Evolutionary conservation across 2,797 vertebrate species (phyloP).

Genomic region (Smutsia gigantea): DNA sequence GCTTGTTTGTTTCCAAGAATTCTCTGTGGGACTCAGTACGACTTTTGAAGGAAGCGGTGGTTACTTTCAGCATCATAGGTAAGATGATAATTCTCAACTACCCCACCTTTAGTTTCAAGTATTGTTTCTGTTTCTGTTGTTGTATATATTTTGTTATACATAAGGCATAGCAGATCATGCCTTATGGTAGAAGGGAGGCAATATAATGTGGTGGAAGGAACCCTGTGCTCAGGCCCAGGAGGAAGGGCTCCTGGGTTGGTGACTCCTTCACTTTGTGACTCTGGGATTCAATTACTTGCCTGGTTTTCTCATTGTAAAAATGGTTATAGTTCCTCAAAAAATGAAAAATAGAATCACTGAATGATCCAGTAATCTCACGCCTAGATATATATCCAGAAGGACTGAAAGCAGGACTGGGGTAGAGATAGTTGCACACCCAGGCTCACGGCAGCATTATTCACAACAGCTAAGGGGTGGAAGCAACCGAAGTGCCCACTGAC

Average conservation of each 20-base stretch:
- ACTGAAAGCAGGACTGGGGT: neutral
- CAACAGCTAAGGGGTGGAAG: neutral
- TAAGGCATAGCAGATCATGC: too few species aligned
- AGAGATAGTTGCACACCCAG: neutral
- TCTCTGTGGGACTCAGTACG: conserved; percentile 92
- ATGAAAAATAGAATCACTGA: neutral
- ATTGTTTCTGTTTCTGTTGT: neutral
- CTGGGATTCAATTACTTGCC: neutral
- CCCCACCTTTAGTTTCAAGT: accelerated
- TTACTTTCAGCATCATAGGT: conserved; percentile 86
- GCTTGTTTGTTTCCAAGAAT: conserved; percentile 81
- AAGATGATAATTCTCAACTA: conserved; percentile 57
- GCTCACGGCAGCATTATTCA: neutral
- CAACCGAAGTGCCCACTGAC: neutral
- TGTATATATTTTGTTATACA: neutral
- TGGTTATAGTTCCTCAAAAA: neutral
- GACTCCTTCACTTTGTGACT: neutral
- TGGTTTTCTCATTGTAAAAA: neutral
- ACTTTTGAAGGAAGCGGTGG: conserved; percentile 87
- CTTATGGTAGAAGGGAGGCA: neutral
- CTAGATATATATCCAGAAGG: neutral
- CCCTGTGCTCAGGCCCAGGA: accelerated
- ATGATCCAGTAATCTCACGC: neutral
- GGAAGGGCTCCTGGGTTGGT: too few species aligned
- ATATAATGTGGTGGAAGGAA: accelerated